Percentiles rank a stretch among this genome's conserved stretches.
phyloP scores from a whole-genome alignment of 1,140 invertebrate genomes.

The Pseudomyrmex cubaensis region DNA sequence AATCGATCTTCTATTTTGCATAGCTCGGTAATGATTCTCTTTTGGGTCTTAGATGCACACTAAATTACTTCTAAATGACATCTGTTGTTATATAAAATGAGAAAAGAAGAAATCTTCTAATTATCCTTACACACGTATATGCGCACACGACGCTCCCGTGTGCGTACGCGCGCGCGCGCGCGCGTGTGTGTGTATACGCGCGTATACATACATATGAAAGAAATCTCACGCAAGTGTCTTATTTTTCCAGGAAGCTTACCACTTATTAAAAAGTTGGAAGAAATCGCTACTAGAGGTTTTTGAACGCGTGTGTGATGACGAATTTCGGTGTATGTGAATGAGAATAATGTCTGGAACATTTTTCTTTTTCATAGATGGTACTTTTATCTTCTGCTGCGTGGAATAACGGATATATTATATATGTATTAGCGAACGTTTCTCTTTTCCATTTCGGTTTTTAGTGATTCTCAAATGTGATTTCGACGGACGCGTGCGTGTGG shows the following conservation, averaged over 20 bases:
- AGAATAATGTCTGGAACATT: neutral
- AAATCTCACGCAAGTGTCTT: constrained; percentile 80
- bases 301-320: constrained; percentile 8
- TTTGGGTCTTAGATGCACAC: constrained; percentile 83
- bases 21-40: constrained; percentile 83
- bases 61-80: constrained; percentile 82
- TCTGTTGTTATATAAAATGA: constrained; percentile 76
- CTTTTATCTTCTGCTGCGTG: constrained; percentile 2
- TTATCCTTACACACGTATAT: constrained; percentile 67
- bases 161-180: neutral
- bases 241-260: constrained; percentile 79
- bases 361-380: constrained; percentile 5
- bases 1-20: constrained; percentile 85
- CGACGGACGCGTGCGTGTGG: constrained; percentile 11
- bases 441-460: constrained; percentile 43
- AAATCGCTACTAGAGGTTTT: constrained; percentile 69
- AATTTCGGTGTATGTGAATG: constrained; percentile 1
- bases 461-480: constrained; percentile 57
- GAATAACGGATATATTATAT: neutral
- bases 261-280: constrained; percentile 72
- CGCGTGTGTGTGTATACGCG: constrained; percentile 66
- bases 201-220: constrained; percentile 75
- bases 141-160: constrained; percentile 58
- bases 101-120: constrained; percentile 67
- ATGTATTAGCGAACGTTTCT: neutral